Base-by-base conservation (phyloP, 92 coral and sea anemone species). In the Ricordea florida region DNA sequence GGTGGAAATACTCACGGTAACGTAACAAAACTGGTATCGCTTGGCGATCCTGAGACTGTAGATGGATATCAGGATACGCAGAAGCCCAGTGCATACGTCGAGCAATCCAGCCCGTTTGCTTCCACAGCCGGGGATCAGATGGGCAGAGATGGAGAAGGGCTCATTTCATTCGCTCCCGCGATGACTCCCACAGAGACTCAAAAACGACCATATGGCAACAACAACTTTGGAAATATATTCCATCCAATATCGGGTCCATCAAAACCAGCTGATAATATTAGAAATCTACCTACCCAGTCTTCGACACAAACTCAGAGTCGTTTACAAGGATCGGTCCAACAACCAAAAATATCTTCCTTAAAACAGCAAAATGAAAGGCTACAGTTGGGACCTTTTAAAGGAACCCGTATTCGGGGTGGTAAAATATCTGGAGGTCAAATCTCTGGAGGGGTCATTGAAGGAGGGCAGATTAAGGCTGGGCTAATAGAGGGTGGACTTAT, bases 401-500 rank as follows among this genome's bases (percentile, higher is more conserved):
- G 94, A 72, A 84, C 91, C 20, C 62, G 74, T 71, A 85, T 92
- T 10, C 73, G 69, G 43, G 98, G 98, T 13, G 98, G 98, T 13
- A 90, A 89, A 66, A 92, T 94, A 32, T 83, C 88, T 7, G 98
- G 98, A 10, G 98, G 98, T 2, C 86, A 87, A 56, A 94, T 94
- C 18, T 79, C 97, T 10, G 98, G 98, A 6, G 98, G 98, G 14
- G 44, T 70, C 27, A 92, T 94, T 57, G 71, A 85, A 73, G 98
- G 98, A 9, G 98, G 98, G 9, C 62, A 85, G 28, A 94, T 94
- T 21, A 78, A 68, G 58, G 94, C 92, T 1, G 98, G 98, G 21
- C 76, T 55, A 30, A 83, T 94, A 25, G 86, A 84, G 34, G 98
- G 98, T n/a, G 98, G 98, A 2, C 20, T 86, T 11, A 86, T 94